Percentiles rank a stretch among this genome's conserved stretches.
Evolutionary conservation across 2,797 vertebrate genomes (phyloP).

Genomic region (Epinephelus malabaricus): DNA sequence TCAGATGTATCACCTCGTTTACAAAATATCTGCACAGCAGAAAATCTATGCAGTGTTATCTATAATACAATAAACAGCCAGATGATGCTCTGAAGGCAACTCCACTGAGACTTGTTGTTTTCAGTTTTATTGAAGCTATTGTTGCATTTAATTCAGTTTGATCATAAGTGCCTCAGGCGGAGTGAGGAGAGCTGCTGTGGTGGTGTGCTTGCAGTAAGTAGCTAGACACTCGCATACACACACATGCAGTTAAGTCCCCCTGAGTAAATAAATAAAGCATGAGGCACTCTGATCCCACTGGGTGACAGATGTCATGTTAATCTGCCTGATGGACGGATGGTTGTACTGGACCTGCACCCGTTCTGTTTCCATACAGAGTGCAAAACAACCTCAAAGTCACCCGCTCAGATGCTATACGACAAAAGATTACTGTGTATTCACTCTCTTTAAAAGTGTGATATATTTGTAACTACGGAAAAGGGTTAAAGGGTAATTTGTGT

Average conservation of each 20-base stretch:
- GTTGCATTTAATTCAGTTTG: conserved; percentile 76
- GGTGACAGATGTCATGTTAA: conserved; percentile 85
- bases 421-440: background rate
- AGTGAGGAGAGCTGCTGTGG: conserved; percentile 43
- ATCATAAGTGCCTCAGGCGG: conserved; percentile 69
- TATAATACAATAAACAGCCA: conserved; percentile 52
- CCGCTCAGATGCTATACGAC: background rate
- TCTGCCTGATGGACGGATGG: conserved; percentile 76
- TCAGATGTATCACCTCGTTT: conserved; percentile 51
- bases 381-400: conserved; percentile 35
- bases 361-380: conserved; percentile 40
- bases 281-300: conserved; percentile 75
- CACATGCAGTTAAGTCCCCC: conserved; percentile 57
- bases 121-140: conserved; percentile 64
- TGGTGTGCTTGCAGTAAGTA: conserved; percentile 57
- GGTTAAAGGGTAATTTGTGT: background rate
- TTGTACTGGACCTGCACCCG: conserved; percentile 52
- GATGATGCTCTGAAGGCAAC: conserved; percentile 49
- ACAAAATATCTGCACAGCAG: conserved; percentile 44
- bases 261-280: conserved; percentile 80
- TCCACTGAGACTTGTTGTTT: conserved; percentile 62
- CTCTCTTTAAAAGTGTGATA: no score
- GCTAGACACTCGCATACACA: conserved; percentile 36
- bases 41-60: conserved; percentile 56
- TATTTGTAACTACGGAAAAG: background rate